phyloP scores from a whole-genome alignment of 35 echinoderm and acorn worm species.

The Ophioderma brevispina region DNA sequence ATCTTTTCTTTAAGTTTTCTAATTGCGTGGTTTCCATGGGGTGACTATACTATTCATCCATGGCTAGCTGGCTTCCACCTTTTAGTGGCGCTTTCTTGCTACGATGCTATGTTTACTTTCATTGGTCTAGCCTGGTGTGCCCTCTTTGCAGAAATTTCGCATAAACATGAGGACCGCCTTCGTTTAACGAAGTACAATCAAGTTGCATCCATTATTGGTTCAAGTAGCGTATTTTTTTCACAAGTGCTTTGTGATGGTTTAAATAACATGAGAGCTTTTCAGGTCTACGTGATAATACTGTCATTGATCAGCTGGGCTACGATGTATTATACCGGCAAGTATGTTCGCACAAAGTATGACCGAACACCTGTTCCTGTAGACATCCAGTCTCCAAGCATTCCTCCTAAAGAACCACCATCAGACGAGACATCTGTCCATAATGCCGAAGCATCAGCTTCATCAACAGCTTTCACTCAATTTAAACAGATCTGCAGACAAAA shows the following conservation, averaged over 20 bases:
- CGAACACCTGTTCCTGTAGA: not conserved
- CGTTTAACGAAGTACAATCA: constrained; percentile 40
- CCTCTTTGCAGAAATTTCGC: constrained; percentile 66
- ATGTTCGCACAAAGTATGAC: constrained; percentile 43
- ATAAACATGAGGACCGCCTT: constrained; percentile 50
- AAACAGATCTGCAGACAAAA: not conserved
- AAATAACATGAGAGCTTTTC: constrained; percentile 56
- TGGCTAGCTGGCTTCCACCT: constrained; percentile 65
- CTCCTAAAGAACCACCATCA: not conserved
- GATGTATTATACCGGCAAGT: constrained; percentile 58
- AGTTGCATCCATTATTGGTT: constrained; percentile 54
- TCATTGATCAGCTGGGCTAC: constrained; percentile 55
- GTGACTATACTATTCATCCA: constrained; percentile 38
- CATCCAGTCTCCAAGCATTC: not conserved
- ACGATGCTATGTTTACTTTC: constrained; percentile 73
- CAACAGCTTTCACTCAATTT: not conserved
- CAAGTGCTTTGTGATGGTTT: constrained; percentile 56
- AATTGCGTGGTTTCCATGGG: constrained; percentile 75
- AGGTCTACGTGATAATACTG: constrained; percentile 41
- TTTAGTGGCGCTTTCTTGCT: constrained; percentile 58
- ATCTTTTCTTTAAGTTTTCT: constrained; percentile 72
- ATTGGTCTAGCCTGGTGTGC: constrained; percentile 60
- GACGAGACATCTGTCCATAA: not conserved
- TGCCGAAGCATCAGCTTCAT: not conserved
- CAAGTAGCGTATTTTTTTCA: constrained; percentile 13